phyloP scores from a whole-genome alignment of 2,888 invertebrate genomes.

The Eilema sororculum region DNA sequence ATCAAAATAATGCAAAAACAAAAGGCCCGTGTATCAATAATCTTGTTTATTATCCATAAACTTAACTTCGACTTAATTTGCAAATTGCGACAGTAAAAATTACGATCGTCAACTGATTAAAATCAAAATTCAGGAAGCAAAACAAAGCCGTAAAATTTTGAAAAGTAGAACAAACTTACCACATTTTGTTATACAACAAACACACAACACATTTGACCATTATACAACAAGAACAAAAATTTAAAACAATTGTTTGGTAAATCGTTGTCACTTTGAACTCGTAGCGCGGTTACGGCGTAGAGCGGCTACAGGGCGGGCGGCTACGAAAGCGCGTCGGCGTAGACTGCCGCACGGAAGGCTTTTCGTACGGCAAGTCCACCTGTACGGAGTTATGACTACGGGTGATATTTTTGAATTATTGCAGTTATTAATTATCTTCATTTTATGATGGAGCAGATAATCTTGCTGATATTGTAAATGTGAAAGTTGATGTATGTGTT shows the following conservation, averaged over 20 bases:
- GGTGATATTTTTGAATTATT: constrained; percentile 5
- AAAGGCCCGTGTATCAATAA: background rate
- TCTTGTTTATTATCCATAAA: constrained; percentile 23
- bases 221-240: constrained; percentile 8
- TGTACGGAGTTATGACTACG: constrained; percentile 4
- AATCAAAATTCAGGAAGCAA: constrained; percentile 25
- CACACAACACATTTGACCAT: constrained; percentile 18
- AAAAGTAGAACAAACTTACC: constrained; percentile 34
- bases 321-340: constrained; percentile 61
- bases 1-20: background rate
- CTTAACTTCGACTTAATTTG: constrained; percentile 24
- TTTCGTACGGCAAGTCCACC: background rate
- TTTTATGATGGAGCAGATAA: background rate
- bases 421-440: background rate
- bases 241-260: background rate
- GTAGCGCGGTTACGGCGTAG: constrained; percentile 58
- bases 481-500: background rate
- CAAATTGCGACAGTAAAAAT: constrained; percentile 42
- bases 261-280: constrained; percentile 32
- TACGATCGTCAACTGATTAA: constrained; percentile 33
- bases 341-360: constrained; percentile 50
- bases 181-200: constrained; percentile 24
- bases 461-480: no score
- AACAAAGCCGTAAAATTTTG: constrained; percentile 36
- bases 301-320: constrained; percentile 63